phyloP scores from a whole-genome alignment of 2,113 vertebrate genomes.

The Brienomyrus brachyistius region DNA sequence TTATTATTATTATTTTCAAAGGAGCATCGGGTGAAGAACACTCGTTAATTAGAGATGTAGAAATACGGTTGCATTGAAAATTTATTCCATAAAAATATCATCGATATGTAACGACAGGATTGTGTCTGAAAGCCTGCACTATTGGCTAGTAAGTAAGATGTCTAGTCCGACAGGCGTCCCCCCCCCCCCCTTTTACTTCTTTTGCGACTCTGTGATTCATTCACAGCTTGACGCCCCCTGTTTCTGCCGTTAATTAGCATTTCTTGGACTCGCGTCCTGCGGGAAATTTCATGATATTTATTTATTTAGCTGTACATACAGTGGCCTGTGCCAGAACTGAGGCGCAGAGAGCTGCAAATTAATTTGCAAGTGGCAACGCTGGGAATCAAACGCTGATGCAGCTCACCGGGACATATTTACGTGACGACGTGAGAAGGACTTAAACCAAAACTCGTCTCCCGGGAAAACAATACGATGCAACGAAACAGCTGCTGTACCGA shows the following conservation, averaged over 20 bases:
- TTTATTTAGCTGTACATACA: not conserved
- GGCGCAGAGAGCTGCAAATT: not conserved
- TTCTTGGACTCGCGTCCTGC: not conserved
- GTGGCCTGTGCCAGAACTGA: not conserved
- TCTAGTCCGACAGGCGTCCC: not conserved
- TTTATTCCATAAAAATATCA: not conserved
- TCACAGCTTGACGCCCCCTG: not conserved
- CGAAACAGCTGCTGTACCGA: not conserved
- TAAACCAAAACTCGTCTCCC: not conserved
- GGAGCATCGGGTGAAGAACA: not conserved
- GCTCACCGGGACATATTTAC: not conserved
- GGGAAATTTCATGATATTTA: not conserved
- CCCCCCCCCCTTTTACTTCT: conserved; percentile 21
- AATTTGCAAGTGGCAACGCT: not conserved
- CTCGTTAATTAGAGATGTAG: not conserved
- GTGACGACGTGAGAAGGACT: not conserved
- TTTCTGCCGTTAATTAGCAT: not conserved
- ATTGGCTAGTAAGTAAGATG: not conserved
- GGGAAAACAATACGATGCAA: not conserved
- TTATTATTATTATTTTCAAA: not conserved
- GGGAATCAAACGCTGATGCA: not conserved
- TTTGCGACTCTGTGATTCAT: conserved; percentile 25
- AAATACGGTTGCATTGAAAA: not conserved
- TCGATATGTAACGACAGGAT: not conserved
- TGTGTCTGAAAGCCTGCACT: not conserved